phyloP scores from a whole-genome alignment of 2,113 vertebrate genomes.

The Peromyscus polionotus region DNA sequence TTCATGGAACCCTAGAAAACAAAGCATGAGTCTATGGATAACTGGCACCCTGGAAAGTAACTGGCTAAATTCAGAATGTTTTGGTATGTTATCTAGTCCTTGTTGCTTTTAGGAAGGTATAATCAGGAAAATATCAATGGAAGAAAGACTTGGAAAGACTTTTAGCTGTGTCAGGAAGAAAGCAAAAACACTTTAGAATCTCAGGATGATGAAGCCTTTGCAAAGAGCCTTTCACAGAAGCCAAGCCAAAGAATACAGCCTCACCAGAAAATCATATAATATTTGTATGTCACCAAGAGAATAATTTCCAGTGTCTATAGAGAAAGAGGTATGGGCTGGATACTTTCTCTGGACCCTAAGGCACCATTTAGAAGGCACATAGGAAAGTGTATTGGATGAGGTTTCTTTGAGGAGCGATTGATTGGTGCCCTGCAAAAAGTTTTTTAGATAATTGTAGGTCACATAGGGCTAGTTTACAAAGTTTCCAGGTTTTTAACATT shows the following conservation, averaged over 20 bases:
- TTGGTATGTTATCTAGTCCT: not conserved
- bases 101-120: conserved; percentile 9
- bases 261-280: not conserved
- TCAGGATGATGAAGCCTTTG: not conserved
- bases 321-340: not conserved
- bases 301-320: not conserved
- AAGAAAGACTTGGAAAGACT: not conserved
- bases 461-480: not conserved
- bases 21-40: not conserved
- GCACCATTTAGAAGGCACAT: not conserved
- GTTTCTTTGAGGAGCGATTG: not conserved
- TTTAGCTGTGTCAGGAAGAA: not conserved
- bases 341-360: not conserved
- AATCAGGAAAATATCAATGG: not conserved
- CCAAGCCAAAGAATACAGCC: not conserved
- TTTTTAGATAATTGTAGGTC: not conserved
- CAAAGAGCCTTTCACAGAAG: not conserved
- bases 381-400: not conserved
- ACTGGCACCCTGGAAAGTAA: not conserved
- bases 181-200: not conserved
- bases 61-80: not conserved
- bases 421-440: not conserved
- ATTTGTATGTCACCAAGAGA: not conserved
- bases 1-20: not conserved
- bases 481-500: not conserved